Evolutionary conservation across 2,888 invertebrate genomes (phyloP), one percentile per base, ranked within the genome.

Genomic region (Argynnis bischoffii): DNA sequence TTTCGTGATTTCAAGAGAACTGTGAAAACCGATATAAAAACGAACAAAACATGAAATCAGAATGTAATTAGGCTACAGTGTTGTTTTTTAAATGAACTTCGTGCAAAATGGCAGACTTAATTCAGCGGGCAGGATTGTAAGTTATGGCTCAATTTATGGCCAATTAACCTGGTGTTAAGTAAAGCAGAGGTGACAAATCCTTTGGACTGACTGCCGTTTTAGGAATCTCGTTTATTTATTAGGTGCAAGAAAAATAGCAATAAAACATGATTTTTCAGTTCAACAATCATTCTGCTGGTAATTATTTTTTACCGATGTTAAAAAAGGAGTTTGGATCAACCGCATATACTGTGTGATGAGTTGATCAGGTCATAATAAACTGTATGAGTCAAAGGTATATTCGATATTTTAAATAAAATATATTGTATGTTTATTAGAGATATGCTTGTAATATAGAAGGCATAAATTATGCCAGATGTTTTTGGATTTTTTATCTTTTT

Each of bases 131-230:
- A 81, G 79, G 79, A 79, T 84, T 85, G 87, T 86, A 86, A 87
- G 86, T 86, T 86, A 83, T 82, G 82, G 84, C 85, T 87, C 87
- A 90, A 91, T 91, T 92, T 90, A 91, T 89, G 81, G 87, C 88
- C 90, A 91, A 90, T 90, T 91, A 91, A 89, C 88, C 82, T 81
- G 81, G 84, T 89, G 89, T 90, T 88, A 89, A 86, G 85, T 87
- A 84, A 86, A 88, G 87, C 88, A 87, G 55, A 86, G 85, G 86
- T 85, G 86, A 87, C 89, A 85, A 83, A 84, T 81, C 83, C 82
- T 78, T 77, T 78, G 79, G 78, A 79, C 31, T 61, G 67, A 67
- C 67, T 71, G 51, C 66, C 50, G 65, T 69, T 68, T 67, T 65
- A 47, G 63, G 63, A 54, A 69, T 65, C 26, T 56, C 48, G 31